phyloP scores from a whole-genome alignment of 1,140 invertebrate species.

The Argopecten irradians region DNA sequence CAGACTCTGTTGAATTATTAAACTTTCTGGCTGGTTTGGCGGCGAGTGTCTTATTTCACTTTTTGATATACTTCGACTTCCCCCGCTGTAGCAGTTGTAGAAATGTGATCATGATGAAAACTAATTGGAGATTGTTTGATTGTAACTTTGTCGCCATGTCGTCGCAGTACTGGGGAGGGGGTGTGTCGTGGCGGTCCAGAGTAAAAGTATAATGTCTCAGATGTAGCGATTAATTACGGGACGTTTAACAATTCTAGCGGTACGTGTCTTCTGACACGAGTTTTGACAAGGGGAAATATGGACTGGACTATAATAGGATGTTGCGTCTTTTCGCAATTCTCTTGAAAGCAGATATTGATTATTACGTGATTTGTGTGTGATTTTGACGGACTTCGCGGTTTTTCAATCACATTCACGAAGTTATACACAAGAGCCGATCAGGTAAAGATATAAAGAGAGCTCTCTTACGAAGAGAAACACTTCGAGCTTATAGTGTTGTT shows the following conservation, averaged over 20 bases:
- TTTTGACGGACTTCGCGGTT: too few relatives aligned
- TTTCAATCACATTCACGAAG: too few relatives aligned
- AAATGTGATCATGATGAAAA: slow-evolving; percentile 29
- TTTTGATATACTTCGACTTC: slow-evolving; percentile 29
- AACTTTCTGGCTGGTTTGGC: slow-evolving; percentile 31
- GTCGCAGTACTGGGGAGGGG: slow-evolving; percentile 24
- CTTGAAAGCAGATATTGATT: too few relatives aligned
- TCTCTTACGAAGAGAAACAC: too few relatives aligned
- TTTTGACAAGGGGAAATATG: neutral
- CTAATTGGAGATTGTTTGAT: slow-evolving; percentile 33
- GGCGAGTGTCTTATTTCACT: slow-evolving; percentile 27
- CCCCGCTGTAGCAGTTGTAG: neutral
- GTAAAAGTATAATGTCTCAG: neutral
- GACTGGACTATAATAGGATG: neutral
- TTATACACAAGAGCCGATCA: too few relatives aligned
- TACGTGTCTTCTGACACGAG: slow-evolving; percentile 3
- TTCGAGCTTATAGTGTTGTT: too few relatives aligned
- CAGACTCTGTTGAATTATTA: slow-evolving; percentile 30
- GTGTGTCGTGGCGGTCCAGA: slow-evolving; percentile 19
- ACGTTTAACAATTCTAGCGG: neutral
- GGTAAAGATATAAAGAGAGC: too few relatives aligned
- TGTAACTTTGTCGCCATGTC: neutral
- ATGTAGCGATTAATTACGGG: neutral
- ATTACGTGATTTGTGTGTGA: too few relatives aligned
- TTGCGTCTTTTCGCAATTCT: too few relatives aligned